Base-by-base conservation (phyloP, 2,113 vertebrate species). In the Amblyornis subalaris region DNA sequence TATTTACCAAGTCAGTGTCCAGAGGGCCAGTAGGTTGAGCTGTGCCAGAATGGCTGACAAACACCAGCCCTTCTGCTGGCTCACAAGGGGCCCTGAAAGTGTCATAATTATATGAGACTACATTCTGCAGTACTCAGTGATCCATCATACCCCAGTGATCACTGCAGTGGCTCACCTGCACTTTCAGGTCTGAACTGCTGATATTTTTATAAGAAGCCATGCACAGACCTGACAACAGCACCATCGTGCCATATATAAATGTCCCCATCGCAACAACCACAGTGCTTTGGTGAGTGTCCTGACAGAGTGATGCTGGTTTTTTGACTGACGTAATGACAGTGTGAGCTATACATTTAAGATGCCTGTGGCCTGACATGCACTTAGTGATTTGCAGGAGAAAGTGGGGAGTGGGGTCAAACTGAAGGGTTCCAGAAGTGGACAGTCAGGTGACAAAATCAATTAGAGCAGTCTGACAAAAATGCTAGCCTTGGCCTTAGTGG, bases 1-100 rank as follows among this genome's bases (percentile, higher is more conserved):
- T 90, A 35, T 66, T 80, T 84, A 88, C 88, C 90, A 94, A 90
- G 47, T 92, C 75, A 40, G 79, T 7, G n/a, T 96, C 85, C 90
- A 95, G 90, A 90, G 75, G 60, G 91, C 47, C 79, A 83, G 91
- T 6, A 86, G 60, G 64, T 40, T 90, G 79, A 96, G 60, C 69
- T 80, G 67, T 86, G 92, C 92, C 96, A 96, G 92, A 89, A 90
- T 15, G 33, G 45, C 70, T 89, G 78, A 88, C 74, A 95, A 89
- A 91, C 74, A 89, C 58, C 80, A 91, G 50, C 54, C 45, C 60
- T 96, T 91, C 90, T 86, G 79, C 88, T 88, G 55, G 79, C 79
- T 64, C 83, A 66, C 1, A 0, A 77, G 76, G 89, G 60, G 47
- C 11, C 38, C 38, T 2, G 5, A 60, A 90, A 90, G 85, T 2